A percentile compares a stretch with the other conserved stretches of the same genome.
phyloP scores from a whole-genome alignment of 1,140 invertebrate genomes.

The Idris sp. region DNA sequence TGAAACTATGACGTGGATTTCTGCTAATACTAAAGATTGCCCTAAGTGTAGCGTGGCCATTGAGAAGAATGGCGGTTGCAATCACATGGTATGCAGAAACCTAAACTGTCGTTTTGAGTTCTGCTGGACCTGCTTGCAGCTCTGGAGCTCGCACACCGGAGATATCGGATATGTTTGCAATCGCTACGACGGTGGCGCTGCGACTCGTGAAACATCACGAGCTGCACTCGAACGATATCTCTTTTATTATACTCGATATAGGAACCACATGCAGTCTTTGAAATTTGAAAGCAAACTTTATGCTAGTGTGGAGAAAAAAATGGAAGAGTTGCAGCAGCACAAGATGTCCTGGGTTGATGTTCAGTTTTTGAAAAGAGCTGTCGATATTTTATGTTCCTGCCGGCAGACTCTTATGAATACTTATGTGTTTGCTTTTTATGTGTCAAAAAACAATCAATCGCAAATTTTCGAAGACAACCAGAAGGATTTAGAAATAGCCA shows the following conservation, averaged over 20 bases:
- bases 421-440: constrained; percentile 99
- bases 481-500: constrained; percentile 97
- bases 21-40: constrained; percentile 99
- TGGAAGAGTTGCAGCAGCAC: constrained; percentile 99
- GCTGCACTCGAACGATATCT: constrained; percentile 95
- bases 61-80: constrained; percentile 98
- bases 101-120: constrained; percentile 99
- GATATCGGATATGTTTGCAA: constrained; percentile 99
- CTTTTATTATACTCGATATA: constrained; percentile 99
- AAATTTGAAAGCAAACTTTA: constrained; percentile 99
- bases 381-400: constrained; percentile 98
- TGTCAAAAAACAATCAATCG: constrained; percentile 98
- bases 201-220: constrained; percentile 96
- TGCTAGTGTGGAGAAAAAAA: constrained; percentile 96
- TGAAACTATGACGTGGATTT: constrained; percentile 99
- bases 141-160: constrained; percentile 99
- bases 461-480: constrained; percentile 99
- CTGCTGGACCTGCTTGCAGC: constrained; percentile 99
- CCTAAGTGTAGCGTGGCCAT: constrained; percentile 99
- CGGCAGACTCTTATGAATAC: constrained; percentile 99
- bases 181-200: constrained; percentile 97
- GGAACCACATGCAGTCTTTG: constrained; percentile 99
- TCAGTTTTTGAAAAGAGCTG: constrained; percentile 97
- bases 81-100: constrained; percentile 99
- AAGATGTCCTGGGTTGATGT: constrained; percentile 99